Conservation (phyloP, 2,797 vertebrate genomes). For the Aldrovandia affinis region DNA sequence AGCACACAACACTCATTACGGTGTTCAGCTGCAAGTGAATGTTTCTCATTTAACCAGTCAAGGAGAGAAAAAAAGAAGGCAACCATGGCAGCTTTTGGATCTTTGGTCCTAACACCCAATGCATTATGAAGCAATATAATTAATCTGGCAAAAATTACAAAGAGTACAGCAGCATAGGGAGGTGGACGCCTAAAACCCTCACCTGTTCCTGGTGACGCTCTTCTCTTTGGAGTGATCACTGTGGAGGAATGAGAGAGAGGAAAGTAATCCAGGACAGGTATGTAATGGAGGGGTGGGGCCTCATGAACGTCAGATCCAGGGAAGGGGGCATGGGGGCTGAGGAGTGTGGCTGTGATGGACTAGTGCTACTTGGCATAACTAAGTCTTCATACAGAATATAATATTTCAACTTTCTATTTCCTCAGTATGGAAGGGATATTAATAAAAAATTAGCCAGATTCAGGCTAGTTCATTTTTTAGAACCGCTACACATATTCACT, state of each 20-base stretch:
- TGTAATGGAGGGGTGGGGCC: background rate
- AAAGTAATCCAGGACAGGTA: background rate
- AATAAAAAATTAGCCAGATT: background rate
- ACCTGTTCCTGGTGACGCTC: background rate
- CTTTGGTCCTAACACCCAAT: background rate
- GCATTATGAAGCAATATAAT: background rate
- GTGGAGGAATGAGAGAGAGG: background rate
- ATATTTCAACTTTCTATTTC: background rate
- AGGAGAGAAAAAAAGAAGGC: background rate
- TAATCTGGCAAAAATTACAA: background rate
- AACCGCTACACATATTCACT: no score
- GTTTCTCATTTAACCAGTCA: background rate
- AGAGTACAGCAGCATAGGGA: background rate
- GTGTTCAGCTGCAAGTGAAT: background rate
- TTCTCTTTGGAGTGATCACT: slow-evolving; percentile 9
- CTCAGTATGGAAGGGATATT: background rate
- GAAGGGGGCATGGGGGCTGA: background rate
- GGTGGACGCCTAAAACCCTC: background rate
- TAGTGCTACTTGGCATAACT: background rate
- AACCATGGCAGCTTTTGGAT: background rate
- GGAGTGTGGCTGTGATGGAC: background rate
- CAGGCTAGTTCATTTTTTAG: no score
- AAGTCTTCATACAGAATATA: background rate
- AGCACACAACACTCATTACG: no score
- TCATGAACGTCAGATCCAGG: background rate